Conservation (phyloP, 1,140 invertebrate genomes). For the Anthonomus grandis region DNA sequence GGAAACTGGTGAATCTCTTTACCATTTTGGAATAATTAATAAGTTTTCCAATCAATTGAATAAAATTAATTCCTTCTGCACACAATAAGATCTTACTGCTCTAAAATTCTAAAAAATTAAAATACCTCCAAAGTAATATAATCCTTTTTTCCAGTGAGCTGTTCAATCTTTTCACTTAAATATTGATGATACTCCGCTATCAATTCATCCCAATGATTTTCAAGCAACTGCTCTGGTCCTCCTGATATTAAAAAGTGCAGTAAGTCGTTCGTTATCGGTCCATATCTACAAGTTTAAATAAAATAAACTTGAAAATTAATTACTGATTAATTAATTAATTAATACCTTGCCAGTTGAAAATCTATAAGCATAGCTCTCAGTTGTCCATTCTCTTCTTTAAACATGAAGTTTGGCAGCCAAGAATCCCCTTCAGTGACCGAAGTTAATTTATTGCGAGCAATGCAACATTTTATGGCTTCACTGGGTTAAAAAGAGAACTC, state of each 20-base stretch:
- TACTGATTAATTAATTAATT: too few relatives aligned
- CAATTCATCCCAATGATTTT: constrained; percentile 47
- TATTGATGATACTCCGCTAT: constrained; percentile 51
- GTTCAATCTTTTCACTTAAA: constrained; percentile 41
- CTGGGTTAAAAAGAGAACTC: too few relatives aligned
- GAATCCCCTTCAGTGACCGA: constrained; percentile 68
- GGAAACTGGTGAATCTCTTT: too few relatives aligned
- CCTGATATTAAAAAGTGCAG: constrained; percentile 55
- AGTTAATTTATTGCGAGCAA: constrained; percentile 43
- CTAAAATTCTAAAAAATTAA: too few relatives aligned
- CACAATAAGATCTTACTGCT: background rate
- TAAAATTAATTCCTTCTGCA: background rate
- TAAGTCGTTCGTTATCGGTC: constrained; percentile 53
- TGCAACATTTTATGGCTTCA: constrained; percentile 21
- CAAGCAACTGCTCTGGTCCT: constrained; percentile 49
- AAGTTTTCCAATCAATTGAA: too few relatives aligned
- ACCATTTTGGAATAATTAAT: too few relatives aligned
- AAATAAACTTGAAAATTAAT: too few relatives aligned
- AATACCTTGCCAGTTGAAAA: constrained; percentile 64
- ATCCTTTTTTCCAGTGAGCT: constrained; percentile 34
- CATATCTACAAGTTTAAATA: too few relatives aligned
- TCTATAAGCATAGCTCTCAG: constrained; percentile 60
- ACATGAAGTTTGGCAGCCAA: constrained; percentile 71
- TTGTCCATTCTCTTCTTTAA: constrained; percentile 49
- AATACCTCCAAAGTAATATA: constrained; percentile 21